phyloP scores from a whole-genome alignment of 2,888 invertebrate genomes.

The Steinernema scapterisci region DNA sequence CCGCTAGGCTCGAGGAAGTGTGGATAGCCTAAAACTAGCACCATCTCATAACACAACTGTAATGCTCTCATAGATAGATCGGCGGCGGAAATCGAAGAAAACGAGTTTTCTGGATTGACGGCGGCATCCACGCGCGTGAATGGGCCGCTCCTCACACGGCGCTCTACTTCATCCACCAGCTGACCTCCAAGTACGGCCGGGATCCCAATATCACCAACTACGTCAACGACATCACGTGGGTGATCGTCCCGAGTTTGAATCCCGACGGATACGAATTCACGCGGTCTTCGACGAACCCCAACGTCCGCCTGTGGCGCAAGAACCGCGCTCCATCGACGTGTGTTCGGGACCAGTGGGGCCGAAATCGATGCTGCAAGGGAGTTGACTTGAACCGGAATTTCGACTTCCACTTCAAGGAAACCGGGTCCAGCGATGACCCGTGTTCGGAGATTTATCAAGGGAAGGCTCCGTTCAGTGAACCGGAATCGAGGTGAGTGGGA shows the following conservation, averaged over 20 bases:
- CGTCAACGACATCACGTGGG: conserved; percentile 60
- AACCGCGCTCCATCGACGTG: conserved; percentile 52
- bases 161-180: conserved; percentile 66
- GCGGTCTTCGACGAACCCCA: conserved; percentile 49
- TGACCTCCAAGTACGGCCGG: conserved; percentile 59
- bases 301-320: conserved; percentile 59
- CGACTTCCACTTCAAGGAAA: conserved; percentile 55
- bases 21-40: neutral
- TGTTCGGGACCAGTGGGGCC: conserved; percentile 40
- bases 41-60: neutral
- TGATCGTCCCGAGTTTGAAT: conserved; percentile 51
- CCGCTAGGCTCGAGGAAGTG: neutral
- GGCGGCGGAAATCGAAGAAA: conserved; percentile 55
- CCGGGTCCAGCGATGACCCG: conserved; percentile 64
- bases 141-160: conserved; percentile 67
- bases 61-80: conserved; percentile 48
- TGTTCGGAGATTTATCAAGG: conserved; percentile 67
- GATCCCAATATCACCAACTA: conserved; percentile 58
- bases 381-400: conserved; percentile 45
- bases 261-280: conserved; percentile 57
- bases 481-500: conserved; percentile 57
- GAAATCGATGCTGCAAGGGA: conserved; percentile 40
- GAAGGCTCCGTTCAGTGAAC: conserved; percentile 65
- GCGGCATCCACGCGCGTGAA: conserved; percentile 65
- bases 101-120: conserved; percentile 66